Base-by-base conservation (phyloP, 2,888 invertebrate genomes). In the Theretra japonica region DNA sequence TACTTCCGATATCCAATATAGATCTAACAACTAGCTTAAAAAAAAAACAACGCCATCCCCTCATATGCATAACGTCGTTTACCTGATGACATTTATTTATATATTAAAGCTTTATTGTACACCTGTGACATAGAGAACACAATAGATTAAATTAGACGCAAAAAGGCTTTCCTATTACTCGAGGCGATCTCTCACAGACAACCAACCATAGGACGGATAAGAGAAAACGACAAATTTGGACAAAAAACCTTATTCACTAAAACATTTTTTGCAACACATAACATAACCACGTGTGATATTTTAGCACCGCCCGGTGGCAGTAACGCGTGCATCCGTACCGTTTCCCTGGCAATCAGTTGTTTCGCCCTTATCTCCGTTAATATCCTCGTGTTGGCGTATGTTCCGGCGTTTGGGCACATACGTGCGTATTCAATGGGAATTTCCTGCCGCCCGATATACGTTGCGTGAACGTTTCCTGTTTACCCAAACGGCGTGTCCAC, bases 331-430 rank as follows among this genome's bases (percentile, higher is more conserved):
- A 25, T 58, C 57, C 58, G 41, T 25, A 23, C 19, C 41, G 15
- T 33, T 80, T 79, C 77, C 78, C 75, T 73, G 72, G 77, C 80
- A 82, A 84, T 84, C 84, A 78, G 82, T 82, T 80, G 79, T 80
- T 81, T 74, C 75, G 75, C 65, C 65, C 65, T 80, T 82, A 81
- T 82, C 80, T 77, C 77, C 71, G 77, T 78, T 84, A 83, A 84
- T 83, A 83, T 81, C 79, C 83, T 78, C 75, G 70, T 79, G 76
- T 79, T 74, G 75, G 78, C 75, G 79, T 80, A 77, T 75, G 79
- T 81, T 84, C 83, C 83, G 85, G 80, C 71, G 41, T 65, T 65
- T 65, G 56, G 56, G 50, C 65, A 48, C 65, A 65, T 65, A 48
- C 65, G 65, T 23, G 33, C 23, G 41, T 65, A 48, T 41, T 53